Evolutionary conservation across 2,797 vertebrate genomes (phyloP).

Genomic region (Diplodus sargus): DNA sequence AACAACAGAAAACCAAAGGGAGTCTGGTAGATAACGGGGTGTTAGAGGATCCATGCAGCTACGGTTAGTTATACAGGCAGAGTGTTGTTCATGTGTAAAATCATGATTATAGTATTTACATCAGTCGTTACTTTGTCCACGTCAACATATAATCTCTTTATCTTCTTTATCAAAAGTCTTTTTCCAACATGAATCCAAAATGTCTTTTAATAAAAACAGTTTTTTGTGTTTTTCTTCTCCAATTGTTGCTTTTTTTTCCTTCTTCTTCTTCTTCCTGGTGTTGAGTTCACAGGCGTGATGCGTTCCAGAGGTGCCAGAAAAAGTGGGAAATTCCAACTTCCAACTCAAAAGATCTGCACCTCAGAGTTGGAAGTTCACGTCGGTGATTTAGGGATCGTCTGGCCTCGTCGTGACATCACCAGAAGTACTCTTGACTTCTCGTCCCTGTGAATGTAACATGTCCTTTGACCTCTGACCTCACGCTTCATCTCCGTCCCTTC

Average conservation of each 20-base stretch:
- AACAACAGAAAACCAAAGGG: neutral
- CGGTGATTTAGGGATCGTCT: neutral
- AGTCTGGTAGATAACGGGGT: neutral
- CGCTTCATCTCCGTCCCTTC: neutral
- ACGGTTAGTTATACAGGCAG: conserved; percentile 1
- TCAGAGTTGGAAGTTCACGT: neutral
- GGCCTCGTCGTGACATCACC: too few species aligned
- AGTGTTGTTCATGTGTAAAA: conserved; percentile 10
- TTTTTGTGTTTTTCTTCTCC: neutral
- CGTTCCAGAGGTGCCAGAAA: conserved; percentile 8
- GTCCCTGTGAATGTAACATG: neutral
- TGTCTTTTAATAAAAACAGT: neutral
- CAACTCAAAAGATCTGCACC: rapidly evolving
- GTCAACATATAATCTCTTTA: neutral
- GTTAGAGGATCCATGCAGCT: conserved; percentile 24
- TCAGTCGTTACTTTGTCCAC: conserved; percentile 33
- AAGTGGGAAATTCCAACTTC: conserved; percentile 11
- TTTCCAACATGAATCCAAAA: neutral
- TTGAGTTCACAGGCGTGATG: neutral
- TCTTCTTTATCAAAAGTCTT: neutral
- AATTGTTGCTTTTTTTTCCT: neutral
- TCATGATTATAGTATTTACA: conserved; percentile 47
- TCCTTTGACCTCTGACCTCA: neutral
- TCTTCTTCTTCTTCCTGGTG: neutral
- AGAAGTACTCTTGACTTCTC: neutral